Conservation (phyloP, 2,113 vertebrate species). For the Zosterops lateralis region DNA sequence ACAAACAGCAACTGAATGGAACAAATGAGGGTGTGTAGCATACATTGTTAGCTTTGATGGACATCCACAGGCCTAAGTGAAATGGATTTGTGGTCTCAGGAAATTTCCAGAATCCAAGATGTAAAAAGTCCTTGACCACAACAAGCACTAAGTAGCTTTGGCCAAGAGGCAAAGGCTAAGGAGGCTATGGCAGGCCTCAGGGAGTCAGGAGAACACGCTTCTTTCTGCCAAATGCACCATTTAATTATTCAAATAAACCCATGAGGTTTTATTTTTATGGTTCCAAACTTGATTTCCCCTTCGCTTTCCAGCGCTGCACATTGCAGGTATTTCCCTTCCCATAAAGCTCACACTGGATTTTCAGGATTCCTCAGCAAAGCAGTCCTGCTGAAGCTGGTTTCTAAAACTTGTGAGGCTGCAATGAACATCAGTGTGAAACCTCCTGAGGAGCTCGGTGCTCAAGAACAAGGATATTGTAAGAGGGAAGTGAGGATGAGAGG, state of each 20-base stretch:
- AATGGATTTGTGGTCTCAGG: not conserved
- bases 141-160: not conserved
- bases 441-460: not conserved
- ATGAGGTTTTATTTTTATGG: not conserved
- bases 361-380: not conserved
- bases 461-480: not conserved
- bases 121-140: not conserved
- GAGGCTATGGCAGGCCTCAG: not conserved
- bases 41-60: not conserved
- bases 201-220: not conserved
- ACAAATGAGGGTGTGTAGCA: not conserved
- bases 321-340: not conserved
- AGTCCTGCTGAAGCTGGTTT: not conserved
- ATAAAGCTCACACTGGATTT: not conserved
- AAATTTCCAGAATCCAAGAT: not conserved
- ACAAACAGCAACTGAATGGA: not conserved
- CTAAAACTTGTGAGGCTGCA: not conserved
- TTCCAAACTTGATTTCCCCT: not conserved
- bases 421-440: not conserved
- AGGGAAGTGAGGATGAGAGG: not conserved
- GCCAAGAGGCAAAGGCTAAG: not conserved
- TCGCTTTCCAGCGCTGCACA: rapidly evolving
- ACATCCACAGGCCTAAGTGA: not conserved
- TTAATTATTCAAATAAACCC: not conserved
- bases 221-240: not conserved